Base-by-base conservation (phyloP, 2,888 invertebrate species). In the Tipula helvola region DNA sequence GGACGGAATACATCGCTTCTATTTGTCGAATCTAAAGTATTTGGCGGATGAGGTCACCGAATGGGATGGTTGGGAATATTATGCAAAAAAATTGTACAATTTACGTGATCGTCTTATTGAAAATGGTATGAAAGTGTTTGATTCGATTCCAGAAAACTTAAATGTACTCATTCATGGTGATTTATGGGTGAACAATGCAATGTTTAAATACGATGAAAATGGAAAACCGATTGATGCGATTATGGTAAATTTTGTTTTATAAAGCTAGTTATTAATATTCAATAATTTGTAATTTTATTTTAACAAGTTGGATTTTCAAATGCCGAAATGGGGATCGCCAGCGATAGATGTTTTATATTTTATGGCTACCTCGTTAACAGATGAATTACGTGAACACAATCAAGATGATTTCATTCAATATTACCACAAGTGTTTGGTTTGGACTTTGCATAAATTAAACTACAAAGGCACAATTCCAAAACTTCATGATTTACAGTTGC, bases 91-190 rank as follows among this genome's bases (percentile, higher is more conserved):
- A 86, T 16, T 87, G 12, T 52, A 83, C 3, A 87, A 86, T 13
- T 28, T 87, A 86, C 36, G 39, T 8, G 39, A 47, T 12, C 47
- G 12, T 44, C n/a, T 86, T 10, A 47, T 52, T 36, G 86, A 87
- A 83, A 85, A 86, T 8, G 85, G 36, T n/a, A 84, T 36, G 12
- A 85, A 85, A 86, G 41, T 36, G 18, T 87, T 86, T 36, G 83
- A 39, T 71, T 8, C 13, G 3, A 39, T 44, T 10, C 36, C 42
- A n/a, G 44, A 85, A 1, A 44, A 86, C n/a, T 87, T 87, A 18
- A 90, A 90, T 87, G 91, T 91, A 36, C 88, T 92, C 83, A 91
- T 91, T 88, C 92, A 92, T 87, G 92, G 92, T 8, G 92, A 92
- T 88, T 89, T 91, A 12, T 91, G 91, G 90, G 88, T 90, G 7